phyloP scores from a whole-genome alignment of 2,888 invertebrate genomes.

The Brachycybe producta region DNA sequence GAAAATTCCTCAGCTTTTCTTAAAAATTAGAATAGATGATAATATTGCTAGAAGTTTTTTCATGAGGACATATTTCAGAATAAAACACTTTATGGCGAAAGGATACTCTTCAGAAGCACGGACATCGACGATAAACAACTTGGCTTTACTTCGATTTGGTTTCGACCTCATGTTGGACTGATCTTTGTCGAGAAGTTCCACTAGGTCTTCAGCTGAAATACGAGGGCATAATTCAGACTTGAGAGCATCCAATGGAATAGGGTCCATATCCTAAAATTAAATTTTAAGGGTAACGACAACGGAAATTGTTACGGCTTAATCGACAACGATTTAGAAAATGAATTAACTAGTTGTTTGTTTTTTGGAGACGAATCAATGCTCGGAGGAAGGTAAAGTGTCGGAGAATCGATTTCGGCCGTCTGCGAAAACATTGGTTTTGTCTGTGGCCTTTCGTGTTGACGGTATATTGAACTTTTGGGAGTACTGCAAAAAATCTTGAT shows the following conservation, averaged over 20 bases:
- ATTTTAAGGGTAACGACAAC: conserved; percentile 1
- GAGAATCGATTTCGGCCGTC: no score
- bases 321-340: background rate
- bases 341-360: no score
- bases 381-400: no score
- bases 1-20: background rate
- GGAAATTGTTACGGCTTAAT: conserved; percentile 6
- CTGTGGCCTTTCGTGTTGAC: conserved; percentile 53
- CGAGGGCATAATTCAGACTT: conserved; percentile 64
- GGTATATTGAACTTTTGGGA: conserved; percentile 73
- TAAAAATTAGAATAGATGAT: background rate
- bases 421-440: no score
- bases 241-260: conserved; percentile 52
- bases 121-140: conserved; percentile 54
- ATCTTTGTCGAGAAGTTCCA: conserved; percentile 49
- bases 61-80: no score
- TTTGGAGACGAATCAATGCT: no score
- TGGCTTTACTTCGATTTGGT: conserved; percentile 32
- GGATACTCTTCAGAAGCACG: conserved; percentile 51
- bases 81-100: no score
- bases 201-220: conserved; percentile 71
- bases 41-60: no score
- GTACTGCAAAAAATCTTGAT: conserved; percentile 71
- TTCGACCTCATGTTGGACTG: conserved; percentile 24
- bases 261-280: conserved; percentile 48